Base-by-base conservation (phyloP, 2,113 vertebrate species). In the Chloropsis hardwickii region DNA sequence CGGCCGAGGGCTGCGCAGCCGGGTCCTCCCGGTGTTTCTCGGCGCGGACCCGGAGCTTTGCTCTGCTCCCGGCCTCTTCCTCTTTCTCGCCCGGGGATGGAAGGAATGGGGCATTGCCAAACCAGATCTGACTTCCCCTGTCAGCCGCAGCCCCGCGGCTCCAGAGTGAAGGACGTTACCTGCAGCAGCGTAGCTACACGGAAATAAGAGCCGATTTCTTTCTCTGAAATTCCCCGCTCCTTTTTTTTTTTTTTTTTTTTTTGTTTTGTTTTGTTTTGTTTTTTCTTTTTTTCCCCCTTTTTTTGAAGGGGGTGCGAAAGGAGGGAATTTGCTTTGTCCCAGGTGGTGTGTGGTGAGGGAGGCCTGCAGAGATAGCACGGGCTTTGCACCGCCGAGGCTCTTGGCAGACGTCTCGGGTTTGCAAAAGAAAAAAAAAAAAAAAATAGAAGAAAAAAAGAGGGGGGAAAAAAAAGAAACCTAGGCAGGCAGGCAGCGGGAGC, bases 161-260 rank as follows among this genome's bases (percentile, higher is more conserved):
- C 81, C 97, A 86, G 93, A 97, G 97, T 93, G 94, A 97, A 97
- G 98, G 97, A 98, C 94, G 85, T 97, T 94, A 89, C 95, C 96
- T 98, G 98, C 61, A 56, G 82, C 66, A 28, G 61, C 94, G 97
- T 98, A 98, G 98, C 98, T 98, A 98, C 98, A 98, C 97, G 98
- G 98, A 98, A 98, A 98, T 98, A 98, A 98, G 98, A 98, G 98
- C 96, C 95, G 96, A 97, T 98, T 98, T 97, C 61, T 81, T 87
- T 90, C 47, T 85, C 58, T 24, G 33, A 40, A 44, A 35, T 71
- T 12, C 45, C 45, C 51, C 44, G 9, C 27, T 48, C 22, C 11
- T 56, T 3, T 56, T 23, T 57, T 65, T 14, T 45, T 3, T 13
- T 27, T 14, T 31, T 40, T 18, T 39, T 13, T 50, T 6, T 15